Evolutionary conservation across 1,140 invertebrate genomes (phyloP), one percentile per base, ranked within the genome.

Genomic region (Bactericera cockerelli): DNA sequence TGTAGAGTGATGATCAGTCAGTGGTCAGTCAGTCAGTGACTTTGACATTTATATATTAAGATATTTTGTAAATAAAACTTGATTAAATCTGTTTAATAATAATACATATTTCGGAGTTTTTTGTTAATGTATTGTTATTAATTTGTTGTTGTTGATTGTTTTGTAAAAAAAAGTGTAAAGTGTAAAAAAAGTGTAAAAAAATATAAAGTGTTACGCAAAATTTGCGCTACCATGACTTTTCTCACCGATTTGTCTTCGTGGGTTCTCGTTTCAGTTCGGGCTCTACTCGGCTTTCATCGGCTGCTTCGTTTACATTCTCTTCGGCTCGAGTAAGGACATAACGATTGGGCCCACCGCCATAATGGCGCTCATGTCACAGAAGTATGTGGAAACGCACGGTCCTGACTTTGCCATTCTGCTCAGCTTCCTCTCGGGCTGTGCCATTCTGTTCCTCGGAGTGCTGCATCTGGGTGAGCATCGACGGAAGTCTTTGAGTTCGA

Each of bases 211-310:
- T n/a, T n/a, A n/a, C n/a, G n/a, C n/a, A n/a, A n/a, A n/a, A n/a
- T n/a, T n/a, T n/a, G n/a, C n/a, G n/a, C n/a, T n/a, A n/a, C n/a
- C n/a, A n/a, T n/a, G 28, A 13, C 28, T 31, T 31, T 13, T 76
- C 16, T 78, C 79, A 24, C 79, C 21, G 22, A 26, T 56, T 8
- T 8, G n/a, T 36, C 53, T 55, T 58, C 10, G 55, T 19, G 57
- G 61, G 14, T 65, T 59, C 65, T 63, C 62, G 28, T 79, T 79
- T 56, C 76, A 89, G 80, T 88, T 86, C 74, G 90, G 90, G 1
- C 73, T 93, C 3, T 93, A 93, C 71, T 85, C 87, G 14, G 83
- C 86, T 0, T 85, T 92, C 62, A 81, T 82, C 65, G 87, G 88
- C 1, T 83, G 84, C 63, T 83, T 92, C 64, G 75, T 91, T 8